A percentile compares a stretch with the other conserved stretches of the same genome.
Evolutionary conservation across 2,797 vertebrate species (phyloP).

Genomic region (Philypnodon macrostomus): DNA sequence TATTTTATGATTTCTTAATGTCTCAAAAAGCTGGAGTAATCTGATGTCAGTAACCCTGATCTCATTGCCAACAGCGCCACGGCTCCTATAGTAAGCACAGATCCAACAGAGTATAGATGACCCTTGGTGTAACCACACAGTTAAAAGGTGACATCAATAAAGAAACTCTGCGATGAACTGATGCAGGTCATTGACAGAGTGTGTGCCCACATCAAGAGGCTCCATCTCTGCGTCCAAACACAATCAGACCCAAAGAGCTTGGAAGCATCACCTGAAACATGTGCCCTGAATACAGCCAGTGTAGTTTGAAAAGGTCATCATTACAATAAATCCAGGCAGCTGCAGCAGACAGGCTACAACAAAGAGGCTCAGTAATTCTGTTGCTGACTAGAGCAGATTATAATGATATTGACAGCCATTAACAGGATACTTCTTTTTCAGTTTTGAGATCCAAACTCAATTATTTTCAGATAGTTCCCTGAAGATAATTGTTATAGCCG

Average conservation of each 20-base stretch:
- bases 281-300: constrained; percentile 4
- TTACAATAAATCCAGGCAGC: constrained; percentile 10
- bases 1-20: constrained; percentile 11
- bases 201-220: constrained; percentile 22
- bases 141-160: constrained; percentile 42
- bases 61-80: constrained; percentile 13
- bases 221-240: constrained; percentile 18
- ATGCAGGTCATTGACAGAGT: constrained; percentile 9
- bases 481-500: no score
- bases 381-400: no score
- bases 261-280: constrained; percentile 13
- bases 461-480: no score
- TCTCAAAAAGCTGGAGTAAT: neutral
- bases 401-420: no score
- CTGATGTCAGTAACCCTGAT: constrained; percentile 16
- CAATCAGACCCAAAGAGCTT: constrained; percentile 12
- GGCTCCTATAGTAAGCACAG: constrained; percentile 14
- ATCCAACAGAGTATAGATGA: constrained; percentile 29
- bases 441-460: no score
- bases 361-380: constrained; percentile 1
- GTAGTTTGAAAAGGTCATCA: constrained; percentile 16
- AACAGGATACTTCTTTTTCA: no score
- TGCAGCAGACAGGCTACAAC: constrained; percentile 1
- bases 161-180: constrained; percentile 24
- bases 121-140: constrained; percentile 36